Percentiles rank a stretch among this genome's conserved stretches.
Conservation (phyloP, 2,113 vertebrate species). For the Syrmaticus mikado region DNA sequence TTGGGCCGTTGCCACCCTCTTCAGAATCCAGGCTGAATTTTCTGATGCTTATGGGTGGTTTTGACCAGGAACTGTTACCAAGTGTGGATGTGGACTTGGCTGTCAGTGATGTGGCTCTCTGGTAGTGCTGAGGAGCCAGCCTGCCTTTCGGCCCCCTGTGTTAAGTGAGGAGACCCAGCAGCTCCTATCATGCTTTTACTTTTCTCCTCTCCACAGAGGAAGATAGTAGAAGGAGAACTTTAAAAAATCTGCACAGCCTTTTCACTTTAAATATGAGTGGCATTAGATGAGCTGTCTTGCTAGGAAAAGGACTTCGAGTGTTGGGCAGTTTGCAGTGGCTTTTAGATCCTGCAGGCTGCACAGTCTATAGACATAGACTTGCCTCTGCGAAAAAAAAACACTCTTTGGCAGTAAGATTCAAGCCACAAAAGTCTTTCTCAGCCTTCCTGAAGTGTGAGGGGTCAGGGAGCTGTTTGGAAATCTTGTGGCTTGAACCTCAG, state of each 20-base stretch:
- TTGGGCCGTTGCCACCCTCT: not conserved
- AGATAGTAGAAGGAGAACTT: not conserved
- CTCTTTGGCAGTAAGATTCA: not conserved
- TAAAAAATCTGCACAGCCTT: not conserved
- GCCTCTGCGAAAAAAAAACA: not conserved
- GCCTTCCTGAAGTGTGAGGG: not conserved
- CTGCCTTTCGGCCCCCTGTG: not conserved
- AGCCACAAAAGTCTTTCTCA: not conserved
- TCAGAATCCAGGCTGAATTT: not conserved
- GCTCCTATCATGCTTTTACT: not conserved
- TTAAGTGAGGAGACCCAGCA: not conserved
- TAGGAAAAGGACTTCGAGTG: not conserved
- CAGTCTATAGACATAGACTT: not conserved
- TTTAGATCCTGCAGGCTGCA: not conserved
- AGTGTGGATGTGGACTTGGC: not conserved
- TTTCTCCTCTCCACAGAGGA: not conserved
- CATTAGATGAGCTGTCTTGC: not conserved
- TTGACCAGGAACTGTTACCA: not conserved
- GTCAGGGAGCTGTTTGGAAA: conserved; percentile 35
- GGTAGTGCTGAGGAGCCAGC: not conserved
- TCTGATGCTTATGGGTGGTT: not conserved
- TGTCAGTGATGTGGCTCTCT: not conserved
- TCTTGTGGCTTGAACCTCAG: conserved; percentile 1
- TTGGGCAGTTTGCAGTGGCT: not conserved
- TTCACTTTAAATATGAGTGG: not conserved